Base-by-base conservation (phyloP, 2,797 vertebrate species). In the Smutsia temminckii region DNA sequence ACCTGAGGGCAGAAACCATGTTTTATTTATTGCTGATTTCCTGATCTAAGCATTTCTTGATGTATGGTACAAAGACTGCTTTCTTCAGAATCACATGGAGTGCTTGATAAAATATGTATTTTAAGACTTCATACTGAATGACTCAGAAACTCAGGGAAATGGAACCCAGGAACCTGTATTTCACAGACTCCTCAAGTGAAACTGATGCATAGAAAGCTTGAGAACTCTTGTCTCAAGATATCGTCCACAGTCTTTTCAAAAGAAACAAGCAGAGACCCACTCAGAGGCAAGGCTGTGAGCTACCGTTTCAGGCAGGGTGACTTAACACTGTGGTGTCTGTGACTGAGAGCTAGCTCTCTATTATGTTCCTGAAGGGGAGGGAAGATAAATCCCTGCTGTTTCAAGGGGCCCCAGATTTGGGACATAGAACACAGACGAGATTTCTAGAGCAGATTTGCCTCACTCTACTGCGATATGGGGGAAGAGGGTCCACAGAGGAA, bases 11-110 rank as follows among this genome's bases (percentile, higher is more conserved):
- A 74, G 55, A 42, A 63, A 40, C 13, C 10, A 53, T 80, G 42
- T 80, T 80, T 84, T 81, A 59, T 74, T 81, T 93, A 64, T 88
- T 53, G 23, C 8, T 55, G 23, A 81, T 46, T 88, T 57, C 37
- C 32, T 78, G 32, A 53, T n/a, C 29, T 40, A 63, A 79, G 12
- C 55, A 49, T n/a, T 18, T 74, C 42, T 51, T 80, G 57, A 64
- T 42, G 27, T 42, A 20, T 80, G 29, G 63, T 72, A 80, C 42
- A 66, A 85, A 66, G 49, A 68, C 29, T 78, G 17, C 32, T 23
- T 85, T 85, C 63, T 69, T 59, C 53, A 55, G 49, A 78, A 57
- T 37, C 63, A 69, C 18, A 17, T 55, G 49, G 49, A 51, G 25
- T 49, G 40, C 17, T 59, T 51, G 25, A 51, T 25, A 59, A 63